Base-by-base conservation (phyloP, 2,113 vertebrate species). In the Parus major region DNA sequence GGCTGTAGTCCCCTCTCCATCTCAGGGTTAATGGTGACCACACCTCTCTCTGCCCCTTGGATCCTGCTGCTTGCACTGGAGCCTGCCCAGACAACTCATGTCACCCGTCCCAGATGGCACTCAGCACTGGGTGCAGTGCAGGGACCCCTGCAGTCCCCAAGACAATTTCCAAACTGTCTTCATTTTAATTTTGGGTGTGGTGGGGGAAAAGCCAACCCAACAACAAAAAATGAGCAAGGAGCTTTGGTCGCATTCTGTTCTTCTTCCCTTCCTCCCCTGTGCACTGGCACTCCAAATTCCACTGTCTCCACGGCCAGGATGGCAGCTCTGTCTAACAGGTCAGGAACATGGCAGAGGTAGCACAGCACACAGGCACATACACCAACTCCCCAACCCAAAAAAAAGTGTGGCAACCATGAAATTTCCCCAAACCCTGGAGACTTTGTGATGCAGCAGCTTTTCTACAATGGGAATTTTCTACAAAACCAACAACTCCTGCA, bases 231-330 rank as follows among this genome's bases (percentile, higher is more conserved):
- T 18, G 24, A 47, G 12, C n/a, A 55, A 15, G 27, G 23, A 64
- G 11, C 7, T 64, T 68, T 50, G 22, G 14, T 53, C 33, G 63
- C 20, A 8, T 64, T 47, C 28, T 75, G 22, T n/a, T 23, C 16
- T 81, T 14, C 31, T 46, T 53, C 55, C 19, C 11, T 71, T 33
- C n/a, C 8, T 19, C 25, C 3, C 75, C 23, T 0, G 0, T 35
- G 12, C 35, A 39, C 29, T 52, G 53, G 29, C 39, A 50, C 10
- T 76, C 28, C 53, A 68, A 35, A 76, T 52, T 27, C 47, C 35
- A 20, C 47, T 18, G 15, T 31, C 36, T 75, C 35, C 33, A 6
- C 6, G 11, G 9, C 24, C 36, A 68, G 39, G 14, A 27, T 24
- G 21, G 25, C 47, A 82, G 27, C 33, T 9, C 15, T 24, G 7